These are phyloP conservation scores for Galeruca laticollis DNA, from an alignment of 2,888 invertebrate genomes.

Conservation along the genomic window DNA sequence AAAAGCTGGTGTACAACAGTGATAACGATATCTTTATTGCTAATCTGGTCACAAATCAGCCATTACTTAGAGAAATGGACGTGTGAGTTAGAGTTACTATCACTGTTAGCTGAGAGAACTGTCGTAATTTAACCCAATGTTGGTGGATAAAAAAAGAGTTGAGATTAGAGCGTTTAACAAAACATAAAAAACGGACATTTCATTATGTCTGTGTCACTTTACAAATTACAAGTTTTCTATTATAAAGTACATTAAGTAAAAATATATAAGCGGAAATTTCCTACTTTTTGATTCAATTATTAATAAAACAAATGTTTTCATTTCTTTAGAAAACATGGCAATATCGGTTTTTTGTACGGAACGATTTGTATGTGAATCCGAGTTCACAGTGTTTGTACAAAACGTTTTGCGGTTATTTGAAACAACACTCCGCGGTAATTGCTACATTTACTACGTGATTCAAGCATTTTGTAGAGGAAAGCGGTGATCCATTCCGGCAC, in stretches of 20 bases:
- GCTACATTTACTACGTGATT: slow-evolving; percentile 44
- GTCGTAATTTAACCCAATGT: neutral
- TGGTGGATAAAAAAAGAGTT: neutral
- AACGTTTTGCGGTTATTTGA: slow-evolving; percentile 37
- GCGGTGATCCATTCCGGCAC: slow-evolving; percentile 1
- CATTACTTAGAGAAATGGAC: slow-evolving; percentile 59
- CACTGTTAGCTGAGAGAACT: slow-evolving; percentile 32
- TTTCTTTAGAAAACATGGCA: neutral
- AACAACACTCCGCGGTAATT: slow-evolving; percentile 45
- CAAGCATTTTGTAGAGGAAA: slow-evolving; percentile 20
- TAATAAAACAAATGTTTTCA: too few relatives aligned
- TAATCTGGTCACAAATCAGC: slow-evolving; percentile 59
- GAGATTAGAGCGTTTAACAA: neutral
- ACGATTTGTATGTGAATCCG: slow-evolving; percentile 24
- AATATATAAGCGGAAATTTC: too few relatives aligned
- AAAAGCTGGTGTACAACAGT: slow-evolving; percentile 35
- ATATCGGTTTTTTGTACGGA: neutral
- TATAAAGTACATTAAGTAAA: too few relatives aligned
- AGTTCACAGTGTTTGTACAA: slow-evolving; percentile 35
- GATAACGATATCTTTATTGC: slow-evolving; percentile 53
- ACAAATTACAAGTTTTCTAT: too few relatives aligned
- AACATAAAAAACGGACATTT: neutral
- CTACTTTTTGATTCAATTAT: too few relatives aligned
- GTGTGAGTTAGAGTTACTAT: slow-evolving; percentile 41
- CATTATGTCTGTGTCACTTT: neutral